phyloP scores from a whole-genome alignment of 2,888 invertebrate genomes.

The Sisyra nigra region DNA sequence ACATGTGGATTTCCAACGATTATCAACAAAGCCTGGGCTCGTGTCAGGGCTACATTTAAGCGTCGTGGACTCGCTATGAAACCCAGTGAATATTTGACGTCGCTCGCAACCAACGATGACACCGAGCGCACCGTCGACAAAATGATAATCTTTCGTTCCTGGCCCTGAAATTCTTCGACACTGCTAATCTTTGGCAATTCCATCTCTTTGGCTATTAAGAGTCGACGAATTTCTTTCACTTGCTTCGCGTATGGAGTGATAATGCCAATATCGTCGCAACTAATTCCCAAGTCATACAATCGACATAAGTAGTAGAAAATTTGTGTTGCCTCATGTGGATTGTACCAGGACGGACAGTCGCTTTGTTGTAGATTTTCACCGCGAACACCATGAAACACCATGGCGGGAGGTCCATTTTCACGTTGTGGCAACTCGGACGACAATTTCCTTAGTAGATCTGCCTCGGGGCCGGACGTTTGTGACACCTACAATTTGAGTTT shows the following conservation, averaged over 20 bases:
- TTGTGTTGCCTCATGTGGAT: slow-evolving; percentile 62
- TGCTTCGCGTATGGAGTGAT: slow-evolving; percentile 88
- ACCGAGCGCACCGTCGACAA: slow-evolving; percentile 51
- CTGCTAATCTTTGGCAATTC: slow-evolving; percentile 55
- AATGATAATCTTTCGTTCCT: slow-evolving; percentile 57
- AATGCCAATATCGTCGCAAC: slow-evolving; percentile 62
- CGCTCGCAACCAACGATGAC: slow-evolving; percentile 24
- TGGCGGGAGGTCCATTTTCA: slow-evolving; percentile 30
- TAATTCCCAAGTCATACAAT: slow-evolving; percentile 47
- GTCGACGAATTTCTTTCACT: slow-evolving; percentile 44
- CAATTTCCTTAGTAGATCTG: slow-evolving; percentile 23
- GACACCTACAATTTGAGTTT: slow-evolving; percentile 24
- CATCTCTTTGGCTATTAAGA: slow-evolving; percentile 33
- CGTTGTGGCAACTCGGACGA: slow-evolving; percentile 22
- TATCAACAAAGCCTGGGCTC: slow-evolving; percentile 63
- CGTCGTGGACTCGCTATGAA: slow-evolving; percentile 62
- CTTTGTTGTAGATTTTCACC: slow-evolving; percentile 52
- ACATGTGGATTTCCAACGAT: slow-evolving; percentile 73
- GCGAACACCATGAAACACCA: slow-evolving; percentile 54
- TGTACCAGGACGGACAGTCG: slow-evolving; percentile 81
- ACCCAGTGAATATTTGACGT: slow-evolving; percentile 41
- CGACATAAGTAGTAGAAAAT: slow-evolving; percentile 44
- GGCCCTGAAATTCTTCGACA: slow-evolving; percentile 78
- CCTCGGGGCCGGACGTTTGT: slow-evolving; percentile 26
- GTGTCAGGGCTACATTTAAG: slow-evolving; percentile 78